phyloP scores from a whole-genome alignment of 2,888 invertebrate genomes.

The Proisotoma minuta region DNA sequence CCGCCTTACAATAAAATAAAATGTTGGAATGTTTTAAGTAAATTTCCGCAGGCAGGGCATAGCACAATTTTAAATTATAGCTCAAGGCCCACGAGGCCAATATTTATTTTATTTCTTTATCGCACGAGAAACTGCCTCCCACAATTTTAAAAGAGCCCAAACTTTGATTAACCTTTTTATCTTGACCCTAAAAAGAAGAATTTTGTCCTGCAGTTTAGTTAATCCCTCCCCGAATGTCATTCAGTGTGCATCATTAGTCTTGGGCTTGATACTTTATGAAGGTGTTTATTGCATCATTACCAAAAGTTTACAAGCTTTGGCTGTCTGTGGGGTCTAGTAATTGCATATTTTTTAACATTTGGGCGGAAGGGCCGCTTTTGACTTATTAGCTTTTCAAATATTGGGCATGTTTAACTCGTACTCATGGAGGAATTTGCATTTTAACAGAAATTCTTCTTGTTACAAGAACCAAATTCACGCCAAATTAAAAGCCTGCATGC shows the following conservation, averaged over 20 bases:
- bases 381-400: neutral
- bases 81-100: neutral
- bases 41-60: neutral
- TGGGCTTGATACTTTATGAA: constrained; percentile 11
- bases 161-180: no score
- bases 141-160: no score
- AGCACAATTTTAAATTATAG: neutral
- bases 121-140: constrained; percentile 1
- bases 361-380: neutral
- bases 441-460: no score
- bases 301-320: constrained; percentile 5
- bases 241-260: neutral
- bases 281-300: constrained; percentile 18
- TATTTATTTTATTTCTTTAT: constrained; percentile 16
- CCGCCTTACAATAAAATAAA: neutral
- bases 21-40: neutral
- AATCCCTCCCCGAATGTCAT: neutral
- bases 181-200: neutral
- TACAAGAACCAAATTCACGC: no score
- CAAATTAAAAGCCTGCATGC: no score
- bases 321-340: constrained; percentile 12
- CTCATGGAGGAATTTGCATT: no score
- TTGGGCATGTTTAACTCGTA: no score
- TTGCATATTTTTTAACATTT: neutral
- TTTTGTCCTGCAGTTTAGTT: neutral